Evolutionary conservation across 2,888 invertebrate species (phyloP).

Genomic region (Ormyrus labotus): DNA sequence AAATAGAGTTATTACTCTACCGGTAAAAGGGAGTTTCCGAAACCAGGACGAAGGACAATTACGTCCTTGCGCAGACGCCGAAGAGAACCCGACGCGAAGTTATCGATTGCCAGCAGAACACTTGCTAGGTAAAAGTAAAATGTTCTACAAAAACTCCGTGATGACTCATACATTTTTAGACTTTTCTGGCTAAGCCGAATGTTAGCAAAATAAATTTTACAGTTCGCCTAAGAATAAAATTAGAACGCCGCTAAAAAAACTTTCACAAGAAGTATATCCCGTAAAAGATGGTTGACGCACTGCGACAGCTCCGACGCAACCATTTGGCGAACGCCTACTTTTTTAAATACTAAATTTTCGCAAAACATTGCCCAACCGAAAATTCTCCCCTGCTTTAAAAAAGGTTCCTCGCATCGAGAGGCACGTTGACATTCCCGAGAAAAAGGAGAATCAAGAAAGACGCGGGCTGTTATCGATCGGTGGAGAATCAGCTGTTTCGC

Average conservation of each 20-base stretch:
- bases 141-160: neutral
- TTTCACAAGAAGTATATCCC: neutral
- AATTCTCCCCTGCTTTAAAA: no score
- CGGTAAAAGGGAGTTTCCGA: neutral
- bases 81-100: slow-evolving; percentile 3
- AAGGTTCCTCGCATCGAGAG: no score
- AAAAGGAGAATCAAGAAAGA: no score
- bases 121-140: slow-evolving; percentile 18
- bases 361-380: no score
- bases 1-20: neutral
- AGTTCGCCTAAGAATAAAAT: neutral
- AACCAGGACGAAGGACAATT: slow-evolving; percentile 12
- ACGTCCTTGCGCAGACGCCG: slow-evolving; percentile 42
- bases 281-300: no score
- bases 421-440: no score
- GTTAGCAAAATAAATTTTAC: neutral
- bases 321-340: no score
- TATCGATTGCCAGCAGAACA: slow-evolving; percentile 19
- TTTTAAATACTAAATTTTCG: no score
- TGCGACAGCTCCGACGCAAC: no score
- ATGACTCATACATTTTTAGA: neutral
- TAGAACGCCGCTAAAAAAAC: neutral
- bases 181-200: neutral
- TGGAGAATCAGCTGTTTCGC: slow-evolving; percentile 43
- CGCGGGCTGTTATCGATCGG: slow-evolving; percentile 27